phyloP scores from a whole-genome alignment of 2,797 vertebrate species.

The Pelodytes ibericus region DNA sequence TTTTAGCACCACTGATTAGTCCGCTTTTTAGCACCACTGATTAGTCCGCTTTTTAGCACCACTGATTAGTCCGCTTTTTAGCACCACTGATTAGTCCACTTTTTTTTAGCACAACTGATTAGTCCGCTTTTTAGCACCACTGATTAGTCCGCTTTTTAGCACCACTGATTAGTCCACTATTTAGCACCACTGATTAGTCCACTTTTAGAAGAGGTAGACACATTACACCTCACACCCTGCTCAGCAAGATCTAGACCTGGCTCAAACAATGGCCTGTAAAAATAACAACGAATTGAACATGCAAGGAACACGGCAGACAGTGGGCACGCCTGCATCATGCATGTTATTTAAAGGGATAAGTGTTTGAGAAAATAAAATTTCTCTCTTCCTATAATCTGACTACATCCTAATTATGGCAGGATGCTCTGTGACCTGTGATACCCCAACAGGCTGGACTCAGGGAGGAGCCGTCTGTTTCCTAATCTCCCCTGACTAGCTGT shows the following conservation, averaged over 20 bases:
- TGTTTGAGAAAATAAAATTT: slow-evolving; percentile 17
- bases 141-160: too few relatives aligned
- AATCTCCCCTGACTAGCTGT: slow-evolving; percentile 42
- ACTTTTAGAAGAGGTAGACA: too few relatives aligned
- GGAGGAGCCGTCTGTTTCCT: slow-evolving; percentile 9
- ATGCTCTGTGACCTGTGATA: slow-evolving; percentile 30
- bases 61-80: too few relatives aligned
- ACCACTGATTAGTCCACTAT: too few relatives aligned
- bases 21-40: too few relatives aligned
- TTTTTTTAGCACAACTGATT: too few relatives aligned
- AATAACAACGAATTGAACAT: neutral
- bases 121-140: too few relatives aligned
- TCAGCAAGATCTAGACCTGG: neutral
- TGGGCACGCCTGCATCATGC: neutral
- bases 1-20: too few relatives aligned
- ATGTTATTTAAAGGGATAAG: neutral
- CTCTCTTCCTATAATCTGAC: slow-evolving; percentile 9
- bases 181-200: too few relatives aligned
- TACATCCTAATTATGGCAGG: neutral
- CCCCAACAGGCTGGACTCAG: slow-evolving; percentile 14
- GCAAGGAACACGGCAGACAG: neutral
- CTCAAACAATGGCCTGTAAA: neutral
- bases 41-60: too few relatives aligned
- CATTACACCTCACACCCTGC: neutral
- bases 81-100: too few relatives aligned